Percentiles rank a stretch among this genome's conserved stretches.
phyloP scores from a whole-genome alignment of 2,797 vertebrate species.

The Thalassophryne amazonica region DNA sequence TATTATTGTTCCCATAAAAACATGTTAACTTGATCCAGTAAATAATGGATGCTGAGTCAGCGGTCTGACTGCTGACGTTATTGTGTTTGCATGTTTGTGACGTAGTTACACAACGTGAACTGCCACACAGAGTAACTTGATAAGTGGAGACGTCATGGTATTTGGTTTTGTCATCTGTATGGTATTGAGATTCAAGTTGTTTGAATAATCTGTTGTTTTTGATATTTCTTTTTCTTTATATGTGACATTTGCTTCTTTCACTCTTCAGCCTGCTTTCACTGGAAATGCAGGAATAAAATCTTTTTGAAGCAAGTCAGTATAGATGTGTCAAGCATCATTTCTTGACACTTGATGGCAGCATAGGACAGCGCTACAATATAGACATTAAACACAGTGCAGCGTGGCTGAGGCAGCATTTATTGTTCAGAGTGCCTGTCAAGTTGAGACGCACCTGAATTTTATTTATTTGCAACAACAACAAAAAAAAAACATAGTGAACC shows the following conservation, averaged over 20 bases:
- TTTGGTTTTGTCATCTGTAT: slow-evolving; percentile 1
- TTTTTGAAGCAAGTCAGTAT: slow-evolving; percentile 1
- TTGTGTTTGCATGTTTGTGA: slow-evolving; percentile 23
- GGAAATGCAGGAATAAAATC: slow-evolving; percentile 35
- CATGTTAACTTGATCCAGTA: slow-evolving; percentile 5
- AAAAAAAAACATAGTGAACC: too few species aligned
- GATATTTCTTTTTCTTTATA: slow-evolving; percentile 1
- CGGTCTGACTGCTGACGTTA: slow-evolving; percentile 7
- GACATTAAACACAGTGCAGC: neutral
- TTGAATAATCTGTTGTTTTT: slow-evolving; percentile 13
- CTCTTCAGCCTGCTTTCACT: slow-evolving; percentile 11
- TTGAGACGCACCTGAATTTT: too few species aligned
- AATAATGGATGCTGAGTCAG: neutral
- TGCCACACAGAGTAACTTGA: slow-evolving; percentile 10
- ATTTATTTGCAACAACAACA: too few species aligned
- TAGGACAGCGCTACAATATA: slow-evolving; percentile 1
- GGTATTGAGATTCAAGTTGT: slow-evolving; percentile 1
- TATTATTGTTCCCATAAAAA: slow-evolving; percentile 27
- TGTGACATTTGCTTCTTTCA: slow-evolving; percentile 2
- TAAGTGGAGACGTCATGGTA: neutral
- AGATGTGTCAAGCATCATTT: accelerated
- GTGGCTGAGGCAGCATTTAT: neutral
- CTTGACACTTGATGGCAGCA: slow-evolving; percentile 53
- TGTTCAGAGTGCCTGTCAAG: too few species aligned
- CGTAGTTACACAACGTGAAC: slow-evolving; percentile 8